These are phyloP conservation scores for Pilophorus perplexus DNA, from an alignment of 2,888 invertebrate genomes.

Conservation along the genomic window DNA sequence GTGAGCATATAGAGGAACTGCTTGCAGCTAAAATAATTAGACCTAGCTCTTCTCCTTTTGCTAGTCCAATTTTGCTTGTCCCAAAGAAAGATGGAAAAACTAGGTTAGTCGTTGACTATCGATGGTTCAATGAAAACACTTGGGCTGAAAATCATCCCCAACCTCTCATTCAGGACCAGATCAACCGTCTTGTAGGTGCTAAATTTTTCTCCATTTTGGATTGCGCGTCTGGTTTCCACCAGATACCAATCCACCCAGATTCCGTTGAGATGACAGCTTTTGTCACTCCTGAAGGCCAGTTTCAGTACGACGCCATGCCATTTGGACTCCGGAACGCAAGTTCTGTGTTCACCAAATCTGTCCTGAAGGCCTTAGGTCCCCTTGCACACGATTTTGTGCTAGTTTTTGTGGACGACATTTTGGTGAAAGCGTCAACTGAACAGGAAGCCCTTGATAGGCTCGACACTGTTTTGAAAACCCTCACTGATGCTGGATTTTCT, in stretches of 20 bases:
- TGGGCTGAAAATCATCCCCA: background rate
- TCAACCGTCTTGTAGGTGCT: constrained; percentile 11
- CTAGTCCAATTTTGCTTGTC: constrained; percentile 24
- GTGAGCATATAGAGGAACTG: constrained; percentile 26
- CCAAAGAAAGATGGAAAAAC: constrained; percentile 8
- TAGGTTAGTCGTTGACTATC: constrained; percentile 3
- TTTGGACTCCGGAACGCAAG: too few species aligned
- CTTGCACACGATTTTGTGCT: constrained; percentile 47
- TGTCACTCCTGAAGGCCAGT: too few species aligned
- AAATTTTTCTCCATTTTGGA: background rate
- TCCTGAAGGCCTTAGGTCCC: constrained; percentile 50
- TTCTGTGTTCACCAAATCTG: constrained; percentile 15
- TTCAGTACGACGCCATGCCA: too few species aligned
- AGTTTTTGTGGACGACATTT: constrained; percentile 49
- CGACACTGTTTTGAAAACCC: too few species aligned
- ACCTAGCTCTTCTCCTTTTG: constrained; percentile 19
- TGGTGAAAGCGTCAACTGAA: constrained; percentile 46
- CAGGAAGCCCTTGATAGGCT: too few species aligned
- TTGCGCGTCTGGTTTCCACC: background rate
- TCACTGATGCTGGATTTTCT: too few species aligned
- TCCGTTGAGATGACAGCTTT: constrained; percentile 27
- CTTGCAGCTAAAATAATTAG: constrained; percentile 16
- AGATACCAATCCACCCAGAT: constrained; percentile 4
- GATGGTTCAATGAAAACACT: constrained; percentile 9
- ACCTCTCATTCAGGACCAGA: constrained; percentile 30